phyloP scores from a whole-genome alignment of 2,888 invertebrate species.

The Epistrophe grossulariae region DNA sequence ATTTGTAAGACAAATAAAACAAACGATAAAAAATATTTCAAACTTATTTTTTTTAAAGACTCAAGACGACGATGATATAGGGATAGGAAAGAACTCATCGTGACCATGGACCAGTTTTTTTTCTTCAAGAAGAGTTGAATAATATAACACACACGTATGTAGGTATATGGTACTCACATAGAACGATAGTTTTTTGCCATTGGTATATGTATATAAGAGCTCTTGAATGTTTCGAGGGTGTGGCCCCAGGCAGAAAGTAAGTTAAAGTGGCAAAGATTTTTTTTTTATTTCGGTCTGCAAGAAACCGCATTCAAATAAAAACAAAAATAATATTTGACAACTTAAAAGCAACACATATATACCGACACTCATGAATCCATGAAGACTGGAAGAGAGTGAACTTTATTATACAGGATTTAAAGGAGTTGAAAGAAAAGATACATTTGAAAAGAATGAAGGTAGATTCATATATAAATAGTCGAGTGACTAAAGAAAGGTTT shows the following conservation, averaged over 20 bases:
- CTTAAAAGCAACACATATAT: background rate
- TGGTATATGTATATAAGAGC: conserved; percentile 17
- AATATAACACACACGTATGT: background rate
- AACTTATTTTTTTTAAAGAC: background rate
- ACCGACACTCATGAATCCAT: background rate
- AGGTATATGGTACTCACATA: background rate
- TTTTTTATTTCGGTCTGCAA: conserved; percentile 20
- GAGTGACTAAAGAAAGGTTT: no score
- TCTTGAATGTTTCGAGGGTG: conserved; percentile 34
- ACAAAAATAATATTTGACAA: conserved; percentile 2
- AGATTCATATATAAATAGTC: no score
- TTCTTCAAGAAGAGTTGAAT: background rate
- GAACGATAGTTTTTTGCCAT: background rate
- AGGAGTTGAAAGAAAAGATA: background rate
- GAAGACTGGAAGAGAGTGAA: background rate
- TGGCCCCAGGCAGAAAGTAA: conserved; percentile 40
- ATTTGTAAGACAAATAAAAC: conserved; percentile 49
- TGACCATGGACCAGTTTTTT: conserved; percentile 55
- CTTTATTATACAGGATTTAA: background rate
- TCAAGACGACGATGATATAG: conserved; percentile 14
- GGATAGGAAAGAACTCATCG: conserved; percentile 48
- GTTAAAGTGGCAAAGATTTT: conserved; percentile 40
- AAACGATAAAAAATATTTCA: conserved; percentile 46
- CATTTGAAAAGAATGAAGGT: no score
- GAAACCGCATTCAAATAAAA: conserved; percentile 13